Base-by-base conservation (phyloP, 2,113 vertebrate species). In the Heteronetta atricapilla region DNA sequence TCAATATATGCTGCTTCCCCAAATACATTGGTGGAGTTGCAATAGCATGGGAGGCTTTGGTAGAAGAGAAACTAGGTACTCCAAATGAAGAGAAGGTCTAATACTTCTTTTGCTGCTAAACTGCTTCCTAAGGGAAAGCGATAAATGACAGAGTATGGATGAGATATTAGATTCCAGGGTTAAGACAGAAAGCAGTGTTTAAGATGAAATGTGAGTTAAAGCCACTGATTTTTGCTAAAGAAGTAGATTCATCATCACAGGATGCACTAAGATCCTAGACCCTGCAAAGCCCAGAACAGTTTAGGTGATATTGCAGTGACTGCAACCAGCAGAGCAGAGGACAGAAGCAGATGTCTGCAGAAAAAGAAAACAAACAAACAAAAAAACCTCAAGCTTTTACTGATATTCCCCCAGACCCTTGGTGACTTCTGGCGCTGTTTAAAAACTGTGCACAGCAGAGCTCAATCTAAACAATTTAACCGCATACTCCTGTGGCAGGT, bases 401-500 rank as follows among this genome's bases (percentile, higher is more conserved):
- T 20, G 29, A 40, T 38, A 44, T 16, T 60, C 6, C 38, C 11
- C 42, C 26, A 31, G 48, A 38, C 31, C 8, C 44, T 23, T 4
- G 14, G 13, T 33, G 73, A 13, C 18, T 55, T 36, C n/a, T 64
- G 23, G 10, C 13, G 60, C 40, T 40, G 50, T 38, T 12, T 60
- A 34, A 42, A 48, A 64, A 42, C 29, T n/a, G n/a, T 0, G 0
- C 1, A 3, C 6, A 56, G 48, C 33, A 48, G 50, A 69, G 21
- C 67, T 86, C 60, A 38, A 48, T 31, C 26, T n/a, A 64, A 55
- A 31, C 6, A 20, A 21, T 38, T 55, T 29, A 40, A 33, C 44
- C 6, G 2, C 1, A 0, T 11, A 6, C 13, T 33, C 23, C 8
- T 11, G 20, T 0, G 1, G 6, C 11, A 50, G 7, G 3, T 12